Evolutionary conservation across 1,140 invertebrate species (phyloP).

Genomic region (Gryllus bimaculatus): DNA sequence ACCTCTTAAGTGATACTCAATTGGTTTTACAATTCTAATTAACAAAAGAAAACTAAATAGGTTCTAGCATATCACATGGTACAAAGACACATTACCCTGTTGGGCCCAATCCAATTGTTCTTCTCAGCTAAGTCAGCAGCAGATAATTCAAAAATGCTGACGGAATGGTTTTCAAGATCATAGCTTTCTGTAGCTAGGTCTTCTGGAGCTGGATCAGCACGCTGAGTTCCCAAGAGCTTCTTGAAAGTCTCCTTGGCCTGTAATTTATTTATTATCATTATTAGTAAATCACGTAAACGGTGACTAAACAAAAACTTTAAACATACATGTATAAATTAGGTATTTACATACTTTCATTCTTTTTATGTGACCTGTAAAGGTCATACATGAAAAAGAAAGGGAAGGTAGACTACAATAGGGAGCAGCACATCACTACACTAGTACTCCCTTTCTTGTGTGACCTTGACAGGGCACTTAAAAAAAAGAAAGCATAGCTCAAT

Average conservation of each 20-base stretch:
- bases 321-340: not conserved
- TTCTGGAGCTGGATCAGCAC: conserved; percentile 54
- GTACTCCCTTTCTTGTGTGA: too few relatives aligned
- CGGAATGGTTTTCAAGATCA: conserved; percentile 61
- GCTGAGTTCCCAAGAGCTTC: conserved; percentile 49
- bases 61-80: too few relatives aligned
- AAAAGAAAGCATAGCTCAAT: too few relatives aligned
- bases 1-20: too few relatives aligned
- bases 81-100: conserved; percentile 35
- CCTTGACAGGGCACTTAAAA: too few relatives aligned
- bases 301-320: too few relatives aligned
- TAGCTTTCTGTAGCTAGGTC: conserved; percentile 55
- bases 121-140: conserved; percentile 51
- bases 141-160: conserved; percentile 62
- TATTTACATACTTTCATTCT: not conserved
- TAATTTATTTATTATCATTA: conserved; percentile 26
- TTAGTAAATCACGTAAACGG: not conserved
- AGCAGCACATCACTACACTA: too few relatives aligned
- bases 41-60: too few relatives aligned
- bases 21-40: too few relatives aligned
- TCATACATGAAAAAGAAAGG: too few relatives aligned
- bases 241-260: conserved; percentile 55
- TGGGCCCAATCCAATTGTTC: conserved; percentile 58
- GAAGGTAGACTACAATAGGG: too few relatives aligned
- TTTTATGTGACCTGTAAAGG: too few relatives aligned